Base-by-base conservation (phyloP, 1,140 invertebrate genomes). In the Dendrolimus kikuchii region DNA sequence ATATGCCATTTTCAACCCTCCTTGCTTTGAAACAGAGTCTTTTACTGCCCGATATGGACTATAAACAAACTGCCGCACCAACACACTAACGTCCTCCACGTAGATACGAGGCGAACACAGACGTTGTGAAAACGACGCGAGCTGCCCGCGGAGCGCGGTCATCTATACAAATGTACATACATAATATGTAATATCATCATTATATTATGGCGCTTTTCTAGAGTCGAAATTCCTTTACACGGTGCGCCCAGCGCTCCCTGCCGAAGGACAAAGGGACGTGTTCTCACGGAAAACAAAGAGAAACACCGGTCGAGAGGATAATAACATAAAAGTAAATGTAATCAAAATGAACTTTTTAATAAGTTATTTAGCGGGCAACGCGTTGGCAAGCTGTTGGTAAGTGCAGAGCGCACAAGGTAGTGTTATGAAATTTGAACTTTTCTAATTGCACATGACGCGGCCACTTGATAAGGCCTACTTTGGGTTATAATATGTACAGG, bases 121-220 rank as follows among this genome's bases (percentile, higher is more conserved):
- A 52, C 62, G 62, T 64, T 59, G 60, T 64, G 64, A 59, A 76
- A 75, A 74, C 79, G 81, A 85, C 79, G 81, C 81, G 74, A 72
- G 70, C 59, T 71, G 68, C 67, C 71, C 69, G 67, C 66, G 64
- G 62, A 75, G 68, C 69, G 71, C 71, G 71, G 67, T 69, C 62
- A 65, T 60, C 75, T 54, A 71, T 67, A 77, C 64, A 63, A 71
- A 81, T 79, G 71, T 81, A 80, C 40, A 44, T 51, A 38, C 5
- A 49, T 23, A 23, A 23, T 23, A 23, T 23, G 23, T 23, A 23
- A 23, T 81, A 81, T 76, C 66, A 77, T 78, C 71, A 74, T 77
- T 62, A 66, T 81, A 80, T 81, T 83, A 84, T 83, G 75, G 68
- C 76, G 82, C 72, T 82, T 84, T 84, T 83, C 81, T 86, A 86